These are phyloP conservation scores for Nothoprocta pentlandii DNA, from an alignment of 2,113 vertebrate species.

Conservation along the genomic window DNA sequence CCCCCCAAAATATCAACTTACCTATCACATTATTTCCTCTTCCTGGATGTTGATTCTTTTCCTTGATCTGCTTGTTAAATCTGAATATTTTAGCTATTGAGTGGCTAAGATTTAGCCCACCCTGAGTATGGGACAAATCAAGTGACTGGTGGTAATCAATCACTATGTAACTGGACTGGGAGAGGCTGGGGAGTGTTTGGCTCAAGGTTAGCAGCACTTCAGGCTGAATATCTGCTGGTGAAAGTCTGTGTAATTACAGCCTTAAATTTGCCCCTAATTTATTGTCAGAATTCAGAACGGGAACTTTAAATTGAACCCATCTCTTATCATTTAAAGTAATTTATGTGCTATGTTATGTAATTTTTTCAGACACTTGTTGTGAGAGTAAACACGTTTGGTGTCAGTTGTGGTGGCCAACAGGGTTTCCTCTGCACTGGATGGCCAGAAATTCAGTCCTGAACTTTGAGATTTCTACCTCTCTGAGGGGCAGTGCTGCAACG, in stretches of 20 bases:
- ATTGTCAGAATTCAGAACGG: background rate
- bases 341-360: too few relatives aligned
- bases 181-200: background rate
- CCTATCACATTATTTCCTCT: rapidly evolving
- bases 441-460: background rate
- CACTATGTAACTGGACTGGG: background rate
- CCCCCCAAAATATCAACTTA: background rate
- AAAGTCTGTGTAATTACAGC: background rate
- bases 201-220: background rate
- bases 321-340: background rate
- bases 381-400: background rate
- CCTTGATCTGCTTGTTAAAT: background rate
- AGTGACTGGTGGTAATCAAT: background rate
- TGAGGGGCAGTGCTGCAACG: background rate
- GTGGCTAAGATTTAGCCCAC: too few relatives aligned
- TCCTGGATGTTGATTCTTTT: background rate
- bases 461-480: background rate
- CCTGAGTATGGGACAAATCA: background rate
- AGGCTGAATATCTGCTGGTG: background rate
- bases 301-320: background rate
- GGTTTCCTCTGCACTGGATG: background rate
- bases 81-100: background rate
- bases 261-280: background rate
- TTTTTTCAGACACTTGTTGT: background rate
- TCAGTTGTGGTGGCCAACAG: background rate